Evolutionary conservation across 2,888 invertebrate species (phyloP), one percentile per base, ranked within the genome.

Genomic region (Strigamia transsilvanica): DNA sequence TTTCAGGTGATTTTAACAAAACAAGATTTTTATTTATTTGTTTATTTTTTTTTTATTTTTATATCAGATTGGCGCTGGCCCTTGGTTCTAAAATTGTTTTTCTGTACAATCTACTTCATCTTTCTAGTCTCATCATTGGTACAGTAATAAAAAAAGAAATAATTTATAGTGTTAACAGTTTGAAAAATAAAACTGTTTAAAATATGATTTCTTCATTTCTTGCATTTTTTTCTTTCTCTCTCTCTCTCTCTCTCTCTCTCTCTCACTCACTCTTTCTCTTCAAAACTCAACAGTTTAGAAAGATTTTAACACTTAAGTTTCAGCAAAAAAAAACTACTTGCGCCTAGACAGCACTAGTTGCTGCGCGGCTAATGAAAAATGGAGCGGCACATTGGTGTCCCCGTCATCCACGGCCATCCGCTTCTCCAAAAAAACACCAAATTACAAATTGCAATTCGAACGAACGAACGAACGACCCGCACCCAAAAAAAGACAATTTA

Each of bases 131-230:
- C 41, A 80, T 41, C 46, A 80, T 41, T 80, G 61, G 80, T 56
- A 61, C 38, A 32, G 80, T 56, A 80, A 80, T 80, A 80, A 80
- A 80, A 77, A 80, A 80, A 80, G 61, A 80, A 80, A 80, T 80
- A 80, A 80, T 80, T 80, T 80, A 80, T 80, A 80, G 51, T n/a
- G 42, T 56, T 80, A 80, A 80, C 80, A 80, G 80, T 80, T 80
- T 80, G 80, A 80, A 80, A 80, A 80, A 80, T 80, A 80, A 80
- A 80, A 80, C 80, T 61, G 80, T 80, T 80, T 80, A 80, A 80
- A 80, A 80, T 80, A 80, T 80, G 80, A 61, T 80, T 41, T 56
- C 51, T 56, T 78, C 41, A 38, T 80, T 80, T 61, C 80, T 80
- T 80, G 80, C 80, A 80, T 80, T 38, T 80, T 61, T 61, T 61